Percentiles rank a stretch among this genome's conserved stretches.
phyloP scores from a whole-genome alignment of 2,797 vertebrate species.

The Sarcoramphus papa region DNA sequence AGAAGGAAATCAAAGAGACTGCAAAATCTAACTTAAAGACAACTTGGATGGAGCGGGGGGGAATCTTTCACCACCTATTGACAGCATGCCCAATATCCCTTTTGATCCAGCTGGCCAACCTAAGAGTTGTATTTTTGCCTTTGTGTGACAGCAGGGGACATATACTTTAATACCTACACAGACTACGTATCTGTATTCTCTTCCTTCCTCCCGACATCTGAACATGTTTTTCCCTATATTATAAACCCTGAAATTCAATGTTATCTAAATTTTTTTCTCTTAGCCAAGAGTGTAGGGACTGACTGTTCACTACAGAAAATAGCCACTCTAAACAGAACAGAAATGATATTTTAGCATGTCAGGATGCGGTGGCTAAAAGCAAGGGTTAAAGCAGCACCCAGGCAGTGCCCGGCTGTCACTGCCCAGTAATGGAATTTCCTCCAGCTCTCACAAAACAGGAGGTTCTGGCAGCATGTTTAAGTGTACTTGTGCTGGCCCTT shows the following conservation, averaged over 20 bases:
- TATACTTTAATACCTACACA: background rate
- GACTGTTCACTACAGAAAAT: conserved; percentile 18
- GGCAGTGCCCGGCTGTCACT: background rate
- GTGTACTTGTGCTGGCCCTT: background rate
- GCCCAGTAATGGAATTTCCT: background rate
- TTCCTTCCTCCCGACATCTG: background rate
- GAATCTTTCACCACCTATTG: background rate
- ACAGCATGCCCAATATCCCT: background rate
- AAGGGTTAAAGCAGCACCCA: background rate
- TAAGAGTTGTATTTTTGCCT: background rate
- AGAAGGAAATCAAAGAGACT: background rate
- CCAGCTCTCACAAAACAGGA: background rate
- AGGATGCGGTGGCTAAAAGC: background rate
- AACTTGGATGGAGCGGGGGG: background rate
- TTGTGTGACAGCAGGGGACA: background rate
- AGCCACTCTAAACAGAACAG: background rate
- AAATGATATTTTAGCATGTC: background rate
- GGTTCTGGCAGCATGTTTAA: background rate
- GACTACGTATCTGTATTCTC: background rate
- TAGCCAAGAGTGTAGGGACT: background rate
- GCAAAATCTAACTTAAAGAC: conserved; percentile 14
- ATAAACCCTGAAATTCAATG: background rate
- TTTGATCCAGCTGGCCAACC: background rate
- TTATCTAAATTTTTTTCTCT: background rate
- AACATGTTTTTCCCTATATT: background rate